phyloP scores from a whole-genome alignment of 1,140 invertebrate genomes.

The Aradophagus sp. region DNA sequence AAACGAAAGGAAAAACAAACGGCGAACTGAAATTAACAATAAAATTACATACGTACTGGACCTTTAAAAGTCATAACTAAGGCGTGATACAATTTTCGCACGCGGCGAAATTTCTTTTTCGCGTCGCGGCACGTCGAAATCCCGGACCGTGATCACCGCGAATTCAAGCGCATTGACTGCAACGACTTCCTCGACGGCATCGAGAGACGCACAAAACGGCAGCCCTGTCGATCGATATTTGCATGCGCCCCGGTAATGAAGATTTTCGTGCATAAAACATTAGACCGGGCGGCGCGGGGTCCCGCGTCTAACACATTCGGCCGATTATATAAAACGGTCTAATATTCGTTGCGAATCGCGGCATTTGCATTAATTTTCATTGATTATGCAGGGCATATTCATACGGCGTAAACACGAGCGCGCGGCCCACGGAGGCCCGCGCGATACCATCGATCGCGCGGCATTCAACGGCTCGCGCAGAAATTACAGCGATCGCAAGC shows the following conservation, averaged over 20 bases:
- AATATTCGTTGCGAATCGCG: constrained; percentile 36
- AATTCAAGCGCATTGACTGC: constrained; percentile 16
- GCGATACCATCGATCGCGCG: constrained; percentile 50
- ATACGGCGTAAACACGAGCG: constrained; percentile 37
- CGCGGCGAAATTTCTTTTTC: too few species aligned
- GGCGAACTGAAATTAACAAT: too few species aligned
- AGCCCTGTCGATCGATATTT: constrained; percentile 42
- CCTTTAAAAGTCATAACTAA: too few species aligned
- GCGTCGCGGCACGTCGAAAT: too few species aligned
- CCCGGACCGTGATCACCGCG: too few species aligned
- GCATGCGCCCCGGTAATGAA: constrained; percentile 34
- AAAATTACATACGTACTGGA: too few species aligned
- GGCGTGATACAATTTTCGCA: too few species aligned
- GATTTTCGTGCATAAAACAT: constrained; percentile 52
- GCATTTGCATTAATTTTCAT: constrained; percentile 55
- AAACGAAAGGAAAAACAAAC: too few species aligned
- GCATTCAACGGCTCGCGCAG: constrained; percentile 29
- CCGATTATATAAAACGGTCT: constrained; percentile 40
- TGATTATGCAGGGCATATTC: constrained; percentile 48
- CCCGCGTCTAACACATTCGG: constrained; percentile 20
- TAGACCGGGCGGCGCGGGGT: constrained; percentile 9
- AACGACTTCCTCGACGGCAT: constrained; percentile 13
- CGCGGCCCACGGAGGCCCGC: constrained; percentile 41
- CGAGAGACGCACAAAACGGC: constrained; percentile 24
- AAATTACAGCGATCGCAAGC: constrained; percentile 62